phyloP scores from a whole-genome alignment of 1,140 invertebrate genomes.

The Dendrolimus kikuchii region DNA sequence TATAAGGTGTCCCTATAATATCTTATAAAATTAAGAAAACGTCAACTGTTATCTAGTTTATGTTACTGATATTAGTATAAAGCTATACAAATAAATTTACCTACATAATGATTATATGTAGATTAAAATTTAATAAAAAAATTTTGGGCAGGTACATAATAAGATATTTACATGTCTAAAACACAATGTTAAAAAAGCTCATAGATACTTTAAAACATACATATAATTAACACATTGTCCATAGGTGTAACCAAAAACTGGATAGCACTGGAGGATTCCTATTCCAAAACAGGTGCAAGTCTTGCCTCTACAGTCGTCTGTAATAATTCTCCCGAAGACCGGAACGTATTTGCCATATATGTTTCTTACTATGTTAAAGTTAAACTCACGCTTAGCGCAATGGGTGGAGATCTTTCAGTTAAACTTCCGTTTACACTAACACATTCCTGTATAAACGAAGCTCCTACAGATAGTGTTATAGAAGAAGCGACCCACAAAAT shows the following conservation, averaged over 20 bases:
- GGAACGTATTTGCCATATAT: conserved; percentile 91
- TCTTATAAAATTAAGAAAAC: no score
- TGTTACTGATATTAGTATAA: no score
- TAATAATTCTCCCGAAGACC: conserved; percentile 76
- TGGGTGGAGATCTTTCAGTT: conserved; percentile 84
- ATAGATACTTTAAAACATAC: no score
- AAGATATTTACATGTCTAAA: no score
- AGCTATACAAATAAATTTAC: no score
- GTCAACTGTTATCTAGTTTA: no score
- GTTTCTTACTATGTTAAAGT: conserved; percentile 93
- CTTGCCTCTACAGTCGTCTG: conserved; percentile 81
- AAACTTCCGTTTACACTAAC: conserved; percentile 85
- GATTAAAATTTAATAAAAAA: no score
- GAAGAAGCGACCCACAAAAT: conserved; percentile 62
- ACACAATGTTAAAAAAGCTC: no score
- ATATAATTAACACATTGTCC: not conserved
- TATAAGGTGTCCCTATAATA: no score
- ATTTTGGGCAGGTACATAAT: no score
- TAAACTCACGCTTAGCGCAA: conserved; percentile 82
- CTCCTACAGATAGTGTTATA: conserved; percentile 58
- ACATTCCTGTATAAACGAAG: conserved; percentile 68
- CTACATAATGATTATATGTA: no score
- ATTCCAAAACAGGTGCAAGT: conserved; percentile 78
- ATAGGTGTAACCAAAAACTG: conserved; percentile 83
- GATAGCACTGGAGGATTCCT: conserved; percentile 86